Evolutionary conservation across 2,797 vertebrate species (phyloP).

Genomic region (Lemur catta): DNA sequence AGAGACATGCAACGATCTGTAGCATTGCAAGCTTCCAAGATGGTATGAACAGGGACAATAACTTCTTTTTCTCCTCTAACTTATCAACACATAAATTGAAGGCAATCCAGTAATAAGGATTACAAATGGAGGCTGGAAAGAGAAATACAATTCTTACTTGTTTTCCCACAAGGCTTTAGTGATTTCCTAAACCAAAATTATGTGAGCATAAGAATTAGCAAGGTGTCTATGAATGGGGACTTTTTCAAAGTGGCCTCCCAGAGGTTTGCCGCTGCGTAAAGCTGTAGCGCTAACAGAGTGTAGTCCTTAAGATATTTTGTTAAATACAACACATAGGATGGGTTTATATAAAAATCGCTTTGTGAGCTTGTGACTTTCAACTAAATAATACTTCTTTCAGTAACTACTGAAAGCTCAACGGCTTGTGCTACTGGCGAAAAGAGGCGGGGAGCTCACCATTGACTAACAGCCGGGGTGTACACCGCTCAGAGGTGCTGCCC

Average conservation of each 20-base stretch:
- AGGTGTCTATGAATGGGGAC: neutral
- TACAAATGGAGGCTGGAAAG: neutral
- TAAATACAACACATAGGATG: neutral
- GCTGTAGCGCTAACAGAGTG: neutral
- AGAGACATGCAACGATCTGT: neutral
- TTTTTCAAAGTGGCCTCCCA: neutral
- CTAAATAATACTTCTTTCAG: neutral
- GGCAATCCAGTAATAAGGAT: neutral
- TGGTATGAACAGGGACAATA: neutral
- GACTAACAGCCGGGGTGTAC: neutral
- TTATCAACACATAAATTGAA: neutral
- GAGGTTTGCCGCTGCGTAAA: neutral
- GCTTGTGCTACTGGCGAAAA: neutral
- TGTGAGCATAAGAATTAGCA: neutral
- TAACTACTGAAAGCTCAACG: neutral
- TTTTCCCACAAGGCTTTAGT: neutral
- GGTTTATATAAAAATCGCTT: neutral
- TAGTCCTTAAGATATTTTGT: neutral
- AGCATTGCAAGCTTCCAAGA: neutral
- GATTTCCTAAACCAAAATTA: conserved; percentile 1
- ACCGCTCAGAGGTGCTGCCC: neutral
- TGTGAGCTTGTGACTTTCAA: neutral
- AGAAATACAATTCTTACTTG: neutral
- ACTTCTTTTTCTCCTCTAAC: neutral
- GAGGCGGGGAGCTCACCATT: neutral